Evolutionary conservation across 1,140 invertebrate genomes (phyloP).

Genomic region (Drosophila nasuta): DNA sequence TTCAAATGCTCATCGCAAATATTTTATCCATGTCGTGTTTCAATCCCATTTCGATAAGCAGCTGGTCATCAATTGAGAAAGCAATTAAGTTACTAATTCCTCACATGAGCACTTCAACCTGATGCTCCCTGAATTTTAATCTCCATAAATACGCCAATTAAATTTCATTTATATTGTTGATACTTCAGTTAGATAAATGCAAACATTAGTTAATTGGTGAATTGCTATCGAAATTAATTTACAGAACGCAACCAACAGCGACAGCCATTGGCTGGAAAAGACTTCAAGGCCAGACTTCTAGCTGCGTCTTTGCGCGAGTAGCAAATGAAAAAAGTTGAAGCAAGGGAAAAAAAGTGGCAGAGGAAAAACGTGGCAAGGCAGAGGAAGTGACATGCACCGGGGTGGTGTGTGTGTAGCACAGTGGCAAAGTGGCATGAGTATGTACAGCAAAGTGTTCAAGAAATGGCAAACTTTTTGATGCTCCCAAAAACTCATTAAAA

Average conservation of each 20-base stretch:
- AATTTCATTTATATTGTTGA: background rate
- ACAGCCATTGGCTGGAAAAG: background rate
- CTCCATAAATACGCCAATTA: background rate
- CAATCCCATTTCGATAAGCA: conserved; percentile 22
- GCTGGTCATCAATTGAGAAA: conserved; percentile 16
- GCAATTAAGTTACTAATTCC: conserved; percentile 39
- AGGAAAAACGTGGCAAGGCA: conserved; percentile 28
- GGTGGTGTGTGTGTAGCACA: background rate
- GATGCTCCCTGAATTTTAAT: background rate
- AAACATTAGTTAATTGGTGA: background rate
- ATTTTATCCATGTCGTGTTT: conserved; percentile 23
- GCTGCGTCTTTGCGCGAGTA: conserved; percentile 25
- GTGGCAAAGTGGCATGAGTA: conserved; percentile 40
- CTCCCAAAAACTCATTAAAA: conserved; percentile 84
- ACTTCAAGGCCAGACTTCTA: conserved; percentile 9
- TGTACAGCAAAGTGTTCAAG: conserved; percentile 66
- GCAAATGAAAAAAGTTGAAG: conserved; percentile 52
- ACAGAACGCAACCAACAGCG: conserved; percentile 5
- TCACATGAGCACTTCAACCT: background rate
- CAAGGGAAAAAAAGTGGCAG: conserved; percentile 20
- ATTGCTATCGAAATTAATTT: conserved; percentile 26
- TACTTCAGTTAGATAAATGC: background rate
- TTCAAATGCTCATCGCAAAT: conserved; percentile 33
- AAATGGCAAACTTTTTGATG: conserved; percentile 84
- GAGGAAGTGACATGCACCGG: conserved; percentile 5